phyloP scores from a whole-genome alignment of 2,113 vertebrate species.

The Nothocercus julius region DNA sequence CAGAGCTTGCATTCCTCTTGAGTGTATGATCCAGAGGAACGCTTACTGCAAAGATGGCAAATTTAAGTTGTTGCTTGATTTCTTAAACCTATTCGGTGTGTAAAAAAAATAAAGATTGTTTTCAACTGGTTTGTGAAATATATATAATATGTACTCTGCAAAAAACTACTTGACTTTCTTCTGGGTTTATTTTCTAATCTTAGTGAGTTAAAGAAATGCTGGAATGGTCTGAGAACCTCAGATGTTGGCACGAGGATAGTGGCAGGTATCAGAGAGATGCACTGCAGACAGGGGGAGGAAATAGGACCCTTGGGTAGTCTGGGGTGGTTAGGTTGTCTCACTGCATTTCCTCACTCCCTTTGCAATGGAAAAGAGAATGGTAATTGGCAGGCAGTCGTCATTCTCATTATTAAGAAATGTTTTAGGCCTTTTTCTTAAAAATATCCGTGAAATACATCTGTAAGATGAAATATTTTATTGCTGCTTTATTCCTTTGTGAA shows the following conservation, averaged over 20 bases:
- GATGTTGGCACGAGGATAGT: neutral
- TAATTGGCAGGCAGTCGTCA: neutral
- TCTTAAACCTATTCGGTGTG: neutral
- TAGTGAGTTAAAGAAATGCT: neutral
- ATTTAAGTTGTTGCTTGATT: neutral
- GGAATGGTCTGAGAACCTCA: neutral
- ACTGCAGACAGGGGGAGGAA: neutral
- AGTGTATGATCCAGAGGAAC: neutral
- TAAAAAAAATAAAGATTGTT: neutral
- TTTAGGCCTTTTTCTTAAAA: neutral
- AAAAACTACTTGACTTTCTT: slow-evolving; percentile 9
- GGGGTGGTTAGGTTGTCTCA: neutral
- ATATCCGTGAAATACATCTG: neutral
- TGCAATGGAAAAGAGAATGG: neutral
- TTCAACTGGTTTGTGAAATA: neutral
- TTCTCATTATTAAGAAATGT: neutral
- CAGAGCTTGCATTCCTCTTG: neutral
- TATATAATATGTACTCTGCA: neutral
- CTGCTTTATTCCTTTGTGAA: neutral
- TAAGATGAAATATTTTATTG: neutral
- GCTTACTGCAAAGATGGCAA: neutral
- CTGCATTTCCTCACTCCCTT: neutral
- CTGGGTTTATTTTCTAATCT: neutral
- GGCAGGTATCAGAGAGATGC: neutral
- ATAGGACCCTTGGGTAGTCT: neutral